phyloP scores from a whole-genome alignment of 2,113 vertebrate genomes.

The Halichoerus grypus region DNA sequence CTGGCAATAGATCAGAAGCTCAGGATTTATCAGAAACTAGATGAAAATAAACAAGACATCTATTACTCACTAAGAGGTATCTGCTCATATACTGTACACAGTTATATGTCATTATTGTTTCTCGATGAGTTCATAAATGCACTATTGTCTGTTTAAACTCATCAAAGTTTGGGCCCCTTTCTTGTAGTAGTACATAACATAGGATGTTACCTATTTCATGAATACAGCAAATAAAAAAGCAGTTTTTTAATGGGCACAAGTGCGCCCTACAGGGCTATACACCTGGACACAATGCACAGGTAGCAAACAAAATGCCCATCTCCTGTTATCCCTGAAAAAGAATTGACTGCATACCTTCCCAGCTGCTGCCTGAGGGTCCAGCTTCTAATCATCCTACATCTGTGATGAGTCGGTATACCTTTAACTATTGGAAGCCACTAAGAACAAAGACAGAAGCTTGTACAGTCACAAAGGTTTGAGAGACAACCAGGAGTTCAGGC shows the following conservation, averaged over 20 bases:
- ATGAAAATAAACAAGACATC: neutral
- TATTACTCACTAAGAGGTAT: neutral
- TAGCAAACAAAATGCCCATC: neutral
- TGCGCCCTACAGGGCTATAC: neutral
- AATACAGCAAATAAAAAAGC: neutral
- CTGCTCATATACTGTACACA: neutral
- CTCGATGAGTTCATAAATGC: neutral
- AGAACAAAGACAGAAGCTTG: neutral
- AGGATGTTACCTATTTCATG: neutral
- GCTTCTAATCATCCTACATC: neutral
- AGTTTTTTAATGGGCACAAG: neutral
- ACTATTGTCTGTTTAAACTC: neutral
- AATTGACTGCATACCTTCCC: neutral
- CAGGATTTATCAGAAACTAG: neutral
- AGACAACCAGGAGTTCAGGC: neutral
- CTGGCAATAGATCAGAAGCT: neutral
- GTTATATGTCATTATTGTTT: neutral
- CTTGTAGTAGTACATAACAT: neutral
- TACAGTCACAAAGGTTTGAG: neutral
- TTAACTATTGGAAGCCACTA: neutral
- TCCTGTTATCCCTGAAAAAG: neutral
- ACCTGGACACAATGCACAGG: neutral
- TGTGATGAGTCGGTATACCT: neutral
- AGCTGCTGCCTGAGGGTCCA: neutral
- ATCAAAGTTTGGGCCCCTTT: neutral